phyloP scores from a whole-genome alignment of 2,888 invertebrate species.

The Biston betularia region DNA sequence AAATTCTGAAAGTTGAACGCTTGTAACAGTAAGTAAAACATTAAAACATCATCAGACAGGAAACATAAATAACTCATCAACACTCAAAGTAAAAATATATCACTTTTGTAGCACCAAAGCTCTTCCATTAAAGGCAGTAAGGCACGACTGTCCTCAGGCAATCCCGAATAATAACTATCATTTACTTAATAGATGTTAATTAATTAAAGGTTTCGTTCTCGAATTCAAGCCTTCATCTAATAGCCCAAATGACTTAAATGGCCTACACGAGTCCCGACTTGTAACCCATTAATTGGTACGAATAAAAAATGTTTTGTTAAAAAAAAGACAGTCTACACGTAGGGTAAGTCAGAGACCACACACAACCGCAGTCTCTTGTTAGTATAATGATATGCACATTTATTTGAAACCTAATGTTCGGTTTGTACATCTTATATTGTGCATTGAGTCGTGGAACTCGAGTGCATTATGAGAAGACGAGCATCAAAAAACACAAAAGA shows the following conservation, averaged over 20 bases:
- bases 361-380: conserved; percentile 72
- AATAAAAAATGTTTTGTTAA: conserved; percentile 65
- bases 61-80: conserved; percentile 42
- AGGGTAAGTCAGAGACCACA: conserved; percentile 77
- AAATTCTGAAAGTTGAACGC: too few species aligned
- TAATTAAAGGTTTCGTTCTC: conserved; percentile 73
- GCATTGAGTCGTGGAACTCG: conserved; percentile 35
- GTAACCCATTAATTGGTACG: conserved; percentile 75
- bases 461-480: conserved; percentile 31
- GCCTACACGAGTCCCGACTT: conserved; percentile 67
- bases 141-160: conserved; percentile 53
- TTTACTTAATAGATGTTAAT: conserved; percentile 76
- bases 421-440: conserved; percentile 46
- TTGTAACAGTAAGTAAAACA: conserved; percentile 29
- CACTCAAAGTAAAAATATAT: conserved; percentile 40
- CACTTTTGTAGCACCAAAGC: conserved; percentile 48
- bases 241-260: conserved; percentile 72
- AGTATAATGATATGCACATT: conserved; percentile 84
- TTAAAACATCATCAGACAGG: conserved; percentile 29
- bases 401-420: conserved; percentile 72
- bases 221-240: conserved; percentile 72
- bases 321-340: conserved; percentile 60
- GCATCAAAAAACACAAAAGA: conserved; percentile 16
- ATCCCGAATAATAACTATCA: conserved; percentile 68
- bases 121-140: conserved; percentile 49